Conservation (phyloP, 2,888 invertebrate species). For the Melanostoma scalare region DNA sequence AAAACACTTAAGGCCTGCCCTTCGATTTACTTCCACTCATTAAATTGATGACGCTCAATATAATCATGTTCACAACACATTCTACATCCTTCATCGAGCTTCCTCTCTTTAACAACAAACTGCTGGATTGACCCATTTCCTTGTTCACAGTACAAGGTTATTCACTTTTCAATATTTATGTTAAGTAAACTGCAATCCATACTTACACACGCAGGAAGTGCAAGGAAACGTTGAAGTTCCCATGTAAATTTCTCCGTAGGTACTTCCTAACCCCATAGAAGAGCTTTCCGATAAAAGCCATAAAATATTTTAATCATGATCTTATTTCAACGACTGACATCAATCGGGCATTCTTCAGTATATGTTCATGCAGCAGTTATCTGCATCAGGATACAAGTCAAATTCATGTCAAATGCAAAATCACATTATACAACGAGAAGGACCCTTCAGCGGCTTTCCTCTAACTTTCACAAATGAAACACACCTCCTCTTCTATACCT, state of each 20-base stretch:
- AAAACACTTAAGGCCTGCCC: too few relatives aligned
- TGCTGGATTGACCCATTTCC: too few relatives aligned
- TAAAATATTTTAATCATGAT: slow-evolving; percentile 69
- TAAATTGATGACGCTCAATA: too few relatives aligned
- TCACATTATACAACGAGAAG: slow-evolving; percentile 59
- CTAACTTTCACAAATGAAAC: background rate
- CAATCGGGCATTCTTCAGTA: slow-evolving; percentile 41
- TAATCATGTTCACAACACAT: too few relatives aligned
- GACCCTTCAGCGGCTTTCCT: slow-evolving; percentile 33
- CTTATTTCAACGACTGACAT: slow-evolving; percentile 35
- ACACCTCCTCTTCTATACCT: slow-evolving; percentile 3
- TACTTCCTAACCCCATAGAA: background rate
- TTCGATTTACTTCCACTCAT: too few relatives aligned
- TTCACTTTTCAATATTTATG: slow-evolving; percentile 13
- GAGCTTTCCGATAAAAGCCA: slow-evolving; percentile 44
- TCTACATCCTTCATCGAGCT: too few relatives aligned
- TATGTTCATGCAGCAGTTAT: slow-evolving; percentile 31
- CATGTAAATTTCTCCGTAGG: slow-evolving; percentile 28
- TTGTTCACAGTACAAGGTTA: slow-evolving; percentile 48
- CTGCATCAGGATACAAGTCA: slow-evolving; percentile 55
- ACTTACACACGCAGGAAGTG: slow-evolving; percentile 22
- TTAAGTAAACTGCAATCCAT: slow-evolving; percentile 17
- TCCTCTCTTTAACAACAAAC: too few relatives aligned
- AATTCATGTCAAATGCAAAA: slow-evolving; percentile 67
- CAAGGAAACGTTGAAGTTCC: slow-evolving; percentile 15